phyloP scores from a whole-genome alignment of 2,888 invertebrate species.

The Melangyna quadrimaculata region DNA sequence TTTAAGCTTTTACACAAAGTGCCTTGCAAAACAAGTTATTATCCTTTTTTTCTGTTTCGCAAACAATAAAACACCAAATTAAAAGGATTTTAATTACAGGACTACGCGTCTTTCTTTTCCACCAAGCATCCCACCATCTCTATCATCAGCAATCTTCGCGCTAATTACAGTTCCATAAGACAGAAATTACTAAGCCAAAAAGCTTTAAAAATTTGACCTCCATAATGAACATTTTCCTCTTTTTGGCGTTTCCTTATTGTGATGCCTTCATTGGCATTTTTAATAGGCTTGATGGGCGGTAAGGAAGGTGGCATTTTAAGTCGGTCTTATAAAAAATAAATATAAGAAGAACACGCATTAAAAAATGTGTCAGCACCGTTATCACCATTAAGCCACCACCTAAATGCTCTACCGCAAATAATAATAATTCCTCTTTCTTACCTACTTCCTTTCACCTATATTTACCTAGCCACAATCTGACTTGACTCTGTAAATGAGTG shows the following conservation, averaged over 20 bases:
- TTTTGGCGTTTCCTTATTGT: conserved; percentile 1
- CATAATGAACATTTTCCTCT: background rate
- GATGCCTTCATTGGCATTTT: conserved; percentile 12
- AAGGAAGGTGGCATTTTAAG: conserved; percentile 1
- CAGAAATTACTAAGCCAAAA: conserved; percentile 35
- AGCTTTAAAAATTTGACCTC: conserved; percentile 50
- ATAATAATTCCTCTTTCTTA: conserved; percentile 31
- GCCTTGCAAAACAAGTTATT: background rate
- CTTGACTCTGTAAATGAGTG: conserved; percentile 41
- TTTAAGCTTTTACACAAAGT: background rate
- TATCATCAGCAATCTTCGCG: conserved; percentile 7
- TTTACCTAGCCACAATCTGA: background rate
- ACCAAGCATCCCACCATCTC: background rate
- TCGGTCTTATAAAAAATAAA: background rate
- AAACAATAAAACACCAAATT: conserved; percentile 54
- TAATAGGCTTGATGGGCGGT: background rate
- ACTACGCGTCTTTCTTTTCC: background rate
- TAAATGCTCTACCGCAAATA: conserved; percentile 50
- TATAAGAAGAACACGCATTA: conserved; percentile 52
- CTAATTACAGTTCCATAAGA: conserved; percentile 58
- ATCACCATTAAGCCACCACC: conserved; percentile 59
- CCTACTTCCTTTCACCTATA: no score
- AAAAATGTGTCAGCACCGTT: conserved; percentile 69
- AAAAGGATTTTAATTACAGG: conserved; percentile 40
- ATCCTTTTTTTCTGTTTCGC: background rate